Conservation (phyloP, 1,140 invertebrate genomes). For the Phortica variegata region DNA sequence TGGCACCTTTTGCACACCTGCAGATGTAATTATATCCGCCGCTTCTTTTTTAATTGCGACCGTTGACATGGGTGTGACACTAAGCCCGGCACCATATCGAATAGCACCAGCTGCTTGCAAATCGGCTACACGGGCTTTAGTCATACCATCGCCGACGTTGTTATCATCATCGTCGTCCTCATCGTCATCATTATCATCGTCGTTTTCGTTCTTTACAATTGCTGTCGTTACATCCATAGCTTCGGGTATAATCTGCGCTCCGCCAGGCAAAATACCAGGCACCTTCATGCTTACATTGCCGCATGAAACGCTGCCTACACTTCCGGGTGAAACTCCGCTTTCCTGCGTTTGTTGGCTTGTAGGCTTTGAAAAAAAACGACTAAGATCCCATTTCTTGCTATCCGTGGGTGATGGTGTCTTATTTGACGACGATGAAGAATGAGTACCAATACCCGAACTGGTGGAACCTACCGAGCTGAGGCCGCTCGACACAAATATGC, state of each 20-base stretch:
- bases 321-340: constrained; percentile 30
- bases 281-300: constrained; percentile 46
- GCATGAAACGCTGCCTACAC: neutral
- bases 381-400: constrained; percentile 44
- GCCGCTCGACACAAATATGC: constrained; percentile 33
- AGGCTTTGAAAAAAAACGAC: constrained; percentile 44
- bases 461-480: constrained; percentile 18
- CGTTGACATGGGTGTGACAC: constrained; percentile 28
- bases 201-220: constrained; percentile 46
- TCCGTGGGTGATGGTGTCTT: constrained; percentile 51
- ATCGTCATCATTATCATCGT: constrained; percentile 26
- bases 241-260: constrained; percentile 51
- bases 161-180: constrained; percentile 37
- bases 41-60: constrained; percentile 30
- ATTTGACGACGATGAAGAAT: constrained; percentile 42
- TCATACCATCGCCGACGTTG: constrained; percentile 19
- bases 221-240: constrained; percentile 44
- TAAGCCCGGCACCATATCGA: constrained; percentile 30
- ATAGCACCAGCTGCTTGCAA: neutral
- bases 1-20: neutral
- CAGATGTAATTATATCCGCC: too few species aligned
- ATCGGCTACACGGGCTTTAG: constrained; percentile 15
- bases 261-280: constrained; percentile 40
- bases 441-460: constrained; percentile 18
- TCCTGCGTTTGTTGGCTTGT: constrained; percentile 32